A percentile compares a stretch with the other conserved stretches of the same genome.
Evolutionary conservation across 2,113 vertebrate genomes (phyloP).

Genomic region (Tetrao urogallus): DNA sequence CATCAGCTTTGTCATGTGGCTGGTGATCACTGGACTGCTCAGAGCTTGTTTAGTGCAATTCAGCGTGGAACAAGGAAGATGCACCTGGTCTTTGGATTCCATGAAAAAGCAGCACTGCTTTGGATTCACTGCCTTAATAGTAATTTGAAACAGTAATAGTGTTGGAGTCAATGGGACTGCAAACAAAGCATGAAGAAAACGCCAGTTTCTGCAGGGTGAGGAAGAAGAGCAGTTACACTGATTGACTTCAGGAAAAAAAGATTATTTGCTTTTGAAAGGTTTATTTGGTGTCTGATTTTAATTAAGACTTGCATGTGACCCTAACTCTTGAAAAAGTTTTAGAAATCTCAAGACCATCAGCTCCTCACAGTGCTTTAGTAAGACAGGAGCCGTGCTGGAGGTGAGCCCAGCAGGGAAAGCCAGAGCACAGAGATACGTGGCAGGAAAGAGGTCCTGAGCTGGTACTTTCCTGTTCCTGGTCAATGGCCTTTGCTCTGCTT

Average conservation of each 20-base stretch:
- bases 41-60: neutral
- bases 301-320: conserved; percentile 26
- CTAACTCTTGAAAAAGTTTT: conserved; percentile 26
- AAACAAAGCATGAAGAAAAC: neutral
- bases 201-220: neutral
- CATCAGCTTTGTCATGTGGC: neutral
- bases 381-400: neutral
- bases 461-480: neutral
- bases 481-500: neutral
- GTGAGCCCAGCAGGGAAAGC: fast-evolving
- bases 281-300: conserved; percentile 8
- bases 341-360: neutral
- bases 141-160: neutral
- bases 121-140: neutral
- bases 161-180: conserved; percentile 28
- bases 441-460: neutral
- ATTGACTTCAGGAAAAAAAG: conserved; percentile 56
- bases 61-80: neutral
- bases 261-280: neutral
- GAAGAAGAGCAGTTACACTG: conserved; percentile 50
- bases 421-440: fast-evolving
- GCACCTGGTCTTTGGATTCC: neutral
- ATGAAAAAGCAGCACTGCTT: neutral
- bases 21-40: neutral
- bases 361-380: neutral